phyloP scores from a whole-genome alignment of 2,888 invertebrate genomes.

The Polylopha cassiicola region DNA sequence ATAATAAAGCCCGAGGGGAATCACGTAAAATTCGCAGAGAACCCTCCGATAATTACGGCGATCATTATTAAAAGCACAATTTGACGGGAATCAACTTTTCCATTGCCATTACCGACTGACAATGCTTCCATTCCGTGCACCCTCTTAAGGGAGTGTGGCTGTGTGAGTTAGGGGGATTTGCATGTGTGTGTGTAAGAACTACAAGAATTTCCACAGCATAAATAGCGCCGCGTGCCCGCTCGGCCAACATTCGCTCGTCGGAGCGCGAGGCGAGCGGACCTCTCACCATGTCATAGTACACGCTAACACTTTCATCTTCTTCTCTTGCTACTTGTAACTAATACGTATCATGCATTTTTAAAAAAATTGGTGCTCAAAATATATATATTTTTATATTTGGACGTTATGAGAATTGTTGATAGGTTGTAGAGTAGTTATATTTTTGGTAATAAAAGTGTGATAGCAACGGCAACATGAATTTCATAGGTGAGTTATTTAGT shows the following conservation, averaged over 20 bases:
- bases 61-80: slow-evolving; percentile 64
- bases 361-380: slow-evolving; percentile 69
- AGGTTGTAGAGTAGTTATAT: slow-evolving; percentile 38
- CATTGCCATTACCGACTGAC: slow-evolving; percentile 63
- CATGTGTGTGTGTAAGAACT: slow-evolving; percentile 18
- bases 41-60: slow-evolving; percentile 55
- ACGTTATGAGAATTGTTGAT: slow-evolving; percentile 56
- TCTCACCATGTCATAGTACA: slow-evolving; percentile 56
- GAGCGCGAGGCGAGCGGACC: slow-evolving; percentile 48
- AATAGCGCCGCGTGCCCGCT: slow-evolving; percentile 25
- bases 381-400: slow-evolving; percentile 56
- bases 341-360: slow-evolving; percentile 73
- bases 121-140: slow-evolving; percentile 66
- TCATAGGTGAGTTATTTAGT: slow-evolving; percentile 60
- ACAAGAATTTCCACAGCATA: slow-evolving; percentile 32
- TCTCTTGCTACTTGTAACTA: slow-evolving; percentile 42
- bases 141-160: slow-evolving; percentile 46
- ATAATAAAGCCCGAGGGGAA: slow-evolving; percentile 7
- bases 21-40: slow-evolving; percentile 17
- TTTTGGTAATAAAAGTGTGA: slow-evolving; percentile 41
- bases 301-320: slow-evolving; percentile 49
- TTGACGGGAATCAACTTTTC: slow-evolving; percentile 67
- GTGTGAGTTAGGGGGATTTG: slow-evolving; percentile 28
- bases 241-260: slow-evolving; percentile 54
- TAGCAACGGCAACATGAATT: slow-evolving; percentile 58